Percentiles rank a stretch among this genome's conserved stretches.
phyloP scores from a whole-genome alignment of 2,113 vertebrate genomes.

The Puntigrus tetrazona region DNA sequence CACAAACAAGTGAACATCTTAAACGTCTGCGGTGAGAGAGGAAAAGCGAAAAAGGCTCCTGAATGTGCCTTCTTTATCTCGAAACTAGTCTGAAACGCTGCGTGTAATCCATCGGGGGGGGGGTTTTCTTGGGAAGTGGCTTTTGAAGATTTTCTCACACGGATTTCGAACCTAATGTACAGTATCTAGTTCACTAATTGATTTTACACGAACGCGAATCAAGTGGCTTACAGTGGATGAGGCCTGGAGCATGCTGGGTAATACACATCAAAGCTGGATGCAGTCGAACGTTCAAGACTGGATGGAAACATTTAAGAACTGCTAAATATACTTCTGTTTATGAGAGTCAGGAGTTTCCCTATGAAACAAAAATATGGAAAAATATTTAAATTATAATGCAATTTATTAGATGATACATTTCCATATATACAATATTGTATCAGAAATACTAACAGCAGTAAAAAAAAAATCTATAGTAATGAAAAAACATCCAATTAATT shows the following conservation, averaged over 20 bases:
- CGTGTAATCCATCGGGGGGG: background rate
- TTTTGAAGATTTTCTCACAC: background rate
- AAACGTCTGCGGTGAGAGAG: background rate
- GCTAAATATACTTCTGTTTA: too few species aligned
- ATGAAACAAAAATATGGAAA: background rate
- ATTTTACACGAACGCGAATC: slow-evolving; percentile 11
- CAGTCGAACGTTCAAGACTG: background rate
- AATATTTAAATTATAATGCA: background rate
- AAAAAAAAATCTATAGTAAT: too few species aligned
- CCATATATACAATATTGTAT: too few species aligned
- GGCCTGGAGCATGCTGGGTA: background rate
- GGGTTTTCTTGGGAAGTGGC: background rate
- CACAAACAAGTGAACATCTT: background rate
- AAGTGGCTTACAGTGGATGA: background rate
- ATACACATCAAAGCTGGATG: background rate
- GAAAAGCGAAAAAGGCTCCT: background rate
- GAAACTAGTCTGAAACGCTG: background rate
- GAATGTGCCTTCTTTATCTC: background rate
- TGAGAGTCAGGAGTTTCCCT: background rate
- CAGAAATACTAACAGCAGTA: too few species aligned
- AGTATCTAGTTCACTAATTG: background rate
- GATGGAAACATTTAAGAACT: background rate
- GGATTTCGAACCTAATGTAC: background rate
- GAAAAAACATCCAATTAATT: too few species aligned
- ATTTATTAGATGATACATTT: background rate